phyloP scores from a whole-genome alignment of 2,888 invertebrate genomes.

The Crossocerus cetratus region DNA sequence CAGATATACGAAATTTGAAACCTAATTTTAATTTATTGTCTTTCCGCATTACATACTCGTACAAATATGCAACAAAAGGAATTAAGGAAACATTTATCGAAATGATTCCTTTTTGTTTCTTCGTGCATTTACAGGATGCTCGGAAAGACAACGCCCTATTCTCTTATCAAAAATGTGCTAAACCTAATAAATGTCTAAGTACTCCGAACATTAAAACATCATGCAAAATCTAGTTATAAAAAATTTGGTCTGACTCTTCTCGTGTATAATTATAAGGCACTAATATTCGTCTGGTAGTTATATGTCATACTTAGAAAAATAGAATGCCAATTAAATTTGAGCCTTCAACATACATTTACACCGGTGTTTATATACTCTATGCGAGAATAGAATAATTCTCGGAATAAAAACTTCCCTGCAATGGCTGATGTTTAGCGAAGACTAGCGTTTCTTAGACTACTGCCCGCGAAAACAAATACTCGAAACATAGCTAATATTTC shows the following conservation, averaged over 20 bases:
- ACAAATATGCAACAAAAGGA: too few species aligned
- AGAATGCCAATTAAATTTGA: slow-evolving; percentile 18
- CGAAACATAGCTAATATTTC: slow-evolving; percentile 18
- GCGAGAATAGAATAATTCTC: background rate
- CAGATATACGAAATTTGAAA: too few species aligned
- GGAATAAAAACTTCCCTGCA: slow-evolving; percentile 14
- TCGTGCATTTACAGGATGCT: background rate
- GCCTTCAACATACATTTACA: background rate
- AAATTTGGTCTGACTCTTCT: slow-evolving; percentile 38
- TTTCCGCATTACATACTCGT: too few species aligned
- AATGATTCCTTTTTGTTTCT: too few species aligned
- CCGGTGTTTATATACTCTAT: background rate
- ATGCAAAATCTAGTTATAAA: slow-evolving; percentile 29
- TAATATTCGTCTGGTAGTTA: slow-evolving; percentile 57
- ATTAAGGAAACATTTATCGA: too few species aligned
- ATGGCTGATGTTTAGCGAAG: slow-evolving; percentile 39
- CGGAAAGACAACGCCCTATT: slow-evolving; percentile 22
- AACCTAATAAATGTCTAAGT: slow-evolving; percentile 49
- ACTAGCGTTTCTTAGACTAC: slow-evolving; percentile 47
- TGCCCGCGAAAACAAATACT: slow-evolving; percentile 20
- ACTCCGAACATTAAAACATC: slow-evolving; percentile 43
- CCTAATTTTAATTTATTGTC: too few species aligned
- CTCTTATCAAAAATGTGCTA: slow-evolving; percentile 29
- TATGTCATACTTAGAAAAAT: slow-evolving; percentile 45
- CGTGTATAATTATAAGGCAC: slow-evolving; percentile 53